Conservation (phyloP, 2,888 invertebrate genomes). For the Aethes cnicana region DNA sequence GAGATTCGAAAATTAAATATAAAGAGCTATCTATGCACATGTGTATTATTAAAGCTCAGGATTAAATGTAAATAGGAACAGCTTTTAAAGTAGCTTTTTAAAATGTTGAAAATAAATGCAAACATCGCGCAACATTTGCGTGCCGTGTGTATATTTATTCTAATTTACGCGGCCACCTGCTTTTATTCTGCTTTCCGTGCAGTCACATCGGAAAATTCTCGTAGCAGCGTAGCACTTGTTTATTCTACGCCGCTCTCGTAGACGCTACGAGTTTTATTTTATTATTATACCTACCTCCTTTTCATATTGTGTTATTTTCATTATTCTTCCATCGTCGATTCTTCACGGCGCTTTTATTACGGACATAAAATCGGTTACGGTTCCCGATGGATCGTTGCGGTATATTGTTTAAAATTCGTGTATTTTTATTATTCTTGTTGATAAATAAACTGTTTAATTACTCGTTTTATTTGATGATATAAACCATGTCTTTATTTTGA, state of each 20-base stretch:
- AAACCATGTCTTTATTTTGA: too few species aligned
- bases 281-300: slow-evolving; percentile 25
- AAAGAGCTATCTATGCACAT: too few species aligned
- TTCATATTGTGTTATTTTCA: slow-evolving; percentile 32
- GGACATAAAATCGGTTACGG: slow-evolving; percentile 26
- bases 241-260: slow-evolving; percentile 57
- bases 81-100: too few species aligned
- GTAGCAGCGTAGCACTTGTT: slow-evolving; percentile 57
- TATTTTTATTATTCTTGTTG: slow-evolving; percentile 3
- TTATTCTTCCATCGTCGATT: slow-evolving; percentile 31
- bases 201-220: not conserved
- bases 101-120: too few species aligned
- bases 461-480: too few species aligned
- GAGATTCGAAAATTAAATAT: too few species aligned
- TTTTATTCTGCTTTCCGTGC: slow-evolving; percentile 23
- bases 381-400: not conserved
- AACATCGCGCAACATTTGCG: too few species aligned
- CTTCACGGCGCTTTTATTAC: slow-evolving; percentile 22
- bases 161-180: slow-evolving; percentile 29
- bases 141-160: too few species aligned
- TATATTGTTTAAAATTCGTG: slow-evolving; percentile 13
- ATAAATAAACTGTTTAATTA: too few species aligned
- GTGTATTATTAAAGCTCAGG: too few species aligned
- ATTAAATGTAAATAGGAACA: too few species aligned
- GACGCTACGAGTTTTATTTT: slow-evolving; percentile 36